A percentile compares a stretch with the other conserved stretches of the same genome.
These are phyloP conservation scores for Muschampia plurimacula DNA, from an alignment of 2,888 invertebrate species.

Conservation along the genomic window DNA sequence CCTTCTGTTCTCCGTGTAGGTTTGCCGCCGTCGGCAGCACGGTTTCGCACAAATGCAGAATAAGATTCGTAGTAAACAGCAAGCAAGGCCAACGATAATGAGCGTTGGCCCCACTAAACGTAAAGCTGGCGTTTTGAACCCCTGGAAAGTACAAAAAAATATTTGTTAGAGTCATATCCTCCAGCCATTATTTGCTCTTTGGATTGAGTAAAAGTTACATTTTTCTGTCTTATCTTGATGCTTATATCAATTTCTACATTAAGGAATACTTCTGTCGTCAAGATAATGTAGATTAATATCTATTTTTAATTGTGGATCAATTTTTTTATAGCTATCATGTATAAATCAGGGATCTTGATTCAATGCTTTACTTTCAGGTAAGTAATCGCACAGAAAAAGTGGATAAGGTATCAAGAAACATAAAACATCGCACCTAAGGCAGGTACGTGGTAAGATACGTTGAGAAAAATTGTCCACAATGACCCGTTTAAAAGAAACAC, in stretches of 20 bases:
- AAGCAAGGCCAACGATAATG: slow-evolving; percentile 91
- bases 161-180: neutral
- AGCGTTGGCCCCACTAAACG: slow-evolving; percentile 94
- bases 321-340: neutral
- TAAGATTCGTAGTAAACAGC: slow-evolving; percentile 93
- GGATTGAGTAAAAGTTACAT: too few relatives aligned
- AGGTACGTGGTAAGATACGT: neutral
- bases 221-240: too few relatives aligned
- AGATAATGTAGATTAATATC: too few relatives aligned
- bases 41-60: slow-evolving; percentile 94
- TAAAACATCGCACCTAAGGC: neutral
- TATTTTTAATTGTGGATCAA: too few relatives aligned
- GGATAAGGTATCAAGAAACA: neutral
- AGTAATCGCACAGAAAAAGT: neutral
- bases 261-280: too few relatives aligned
- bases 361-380: neutral
- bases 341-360: neutral
- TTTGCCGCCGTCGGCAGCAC: slow-evolving; percentile 88
- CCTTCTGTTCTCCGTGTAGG: slow-evolving; percentile 87
- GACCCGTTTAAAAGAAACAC: slow-evolving; percentile 35
- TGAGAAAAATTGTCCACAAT: slow-evolving; percentile 17
- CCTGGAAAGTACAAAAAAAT: slow-evolving; percentile 56
- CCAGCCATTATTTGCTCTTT: too few relatives aligned
- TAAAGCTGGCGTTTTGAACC: slow-evolving; percentile 94
- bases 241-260: too few relatives aligned